Conservation (phyloP, 2,113 vertebrate species). For the Notiomystis cincta region DNA sequence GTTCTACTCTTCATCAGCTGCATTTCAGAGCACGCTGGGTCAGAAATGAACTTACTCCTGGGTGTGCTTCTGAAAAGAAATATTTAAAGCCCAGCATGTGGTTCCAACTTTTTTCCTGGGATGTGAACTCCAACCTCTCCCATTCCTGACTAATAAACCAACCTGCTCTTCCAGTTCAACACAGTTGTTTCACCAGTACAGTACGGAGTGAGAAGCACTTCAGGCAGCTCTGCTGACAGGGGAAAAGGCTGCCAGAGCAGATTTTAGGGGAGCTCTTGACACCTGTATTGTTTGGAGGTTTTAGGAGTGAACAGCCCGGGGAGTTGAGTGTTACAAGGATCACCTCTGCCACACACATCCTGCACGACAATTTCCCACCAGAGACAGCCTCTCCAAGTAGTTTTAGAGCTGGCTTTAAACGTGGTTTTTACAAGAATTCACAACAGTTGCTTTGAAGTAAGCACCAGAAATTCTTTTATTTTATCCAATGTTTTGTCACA, state of each 20-base stretch:
- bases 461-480: background rate
- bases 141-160: background rate
- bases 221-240: background rate
- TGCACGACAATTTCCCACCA: background rate
- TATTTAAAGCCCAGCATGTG: background rate
- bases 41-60: background rate
- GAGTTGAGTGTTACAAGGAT: background rate
- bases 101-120: background rate
- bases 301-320: background rate
- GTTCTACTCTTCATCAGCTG: background rate
- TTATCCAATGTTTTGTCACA: background rate
- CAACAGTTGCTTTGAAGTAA: background rate
- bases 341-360: conserved; percentile 12
- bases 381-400: background rate
- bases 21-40: background rate
- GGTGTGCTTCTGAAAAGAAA: background rate
- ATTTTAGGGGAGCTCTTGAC: background rate
- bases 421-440: background rate
- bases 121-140: background rate
- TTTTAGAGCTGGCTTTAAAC: background rate
- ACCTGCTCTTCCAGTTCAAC: background rate
- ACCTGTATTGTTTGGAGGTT: background rate
- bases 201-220: background rate
- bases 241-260: conserved; percentile 4
- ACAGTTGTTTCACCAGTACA: background rate